A percentile compares a stretch with the other conserved stretches of the same genome.
Evolutionary conservation across 2,797 vertebrate genomes (phyloP).

Genomic region (Protonibea diacanthus): DNA sequence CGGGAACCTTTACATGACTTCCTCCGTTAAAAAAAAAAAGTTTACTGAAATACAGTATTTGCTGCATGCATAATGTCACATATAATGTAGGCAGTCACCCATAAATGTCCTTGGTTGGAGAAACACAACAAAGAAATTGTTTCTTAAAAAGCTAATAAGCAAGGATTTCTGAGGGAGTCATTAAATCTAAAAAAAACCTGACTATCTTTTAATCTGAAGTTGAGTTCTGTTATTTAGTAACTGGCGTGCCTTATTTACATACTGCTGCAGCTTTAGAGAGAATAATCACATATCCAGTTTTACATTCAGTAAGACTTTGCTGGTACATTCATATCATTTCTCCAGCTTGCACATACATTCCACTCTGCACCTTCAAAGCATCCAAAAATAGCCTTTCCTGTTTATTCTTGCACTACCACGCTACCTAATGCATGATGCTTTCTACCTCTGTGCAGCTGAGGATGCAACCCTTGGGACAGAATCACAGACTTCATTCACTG

Average conservation of each 20-base stretch:
- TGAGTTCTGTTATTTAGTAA: slow-evolving; percentile 9
- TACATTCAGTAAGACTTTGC: slow-evolving; percentile 20
- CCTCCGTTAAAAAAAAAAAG: not conserved
- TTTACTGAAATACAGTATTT: slow-evolving; percentile 11
- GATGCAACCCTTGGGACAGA: slow-evolving; percentile 18
- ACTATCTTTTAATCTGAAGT: slow-evolving; percentile 3
- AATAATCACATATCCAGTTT: slow-evolving; percentile 19
- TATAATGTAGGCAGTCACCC: not conserved
- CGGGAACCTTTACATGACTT: not conserved
- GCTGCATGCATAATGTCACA: slow-evolving; percentile 19
- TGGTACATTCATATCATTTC: slow-evolving; percentile 8
- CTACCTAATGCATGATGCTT: not conserved
- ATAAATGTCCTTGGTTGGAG: slow-evolving; percentile 13
- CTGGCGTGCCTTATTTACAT: not conserved
- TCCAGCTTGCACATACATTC: slow-evolving; percentile 7
- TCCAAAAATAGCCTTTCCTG: slow-evolving; percentile 29
- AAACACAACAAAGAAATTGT: not conserved
- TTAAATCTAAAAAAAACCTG: slow-evolving; percentile 15
- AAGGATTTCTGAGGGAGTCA: slow-evolving; percentile 11
- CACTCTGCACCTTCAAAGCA: slow-evolving; percentile 41
- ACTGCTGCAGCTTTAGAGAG: not conserved
- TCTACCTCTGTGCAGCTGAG: not conserved
- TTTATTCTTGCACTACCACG: slow-evolving; percentile 20
- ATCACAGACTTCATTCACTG: slow-evolving; percentile 45
- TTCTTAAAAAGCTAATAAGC: slow-evolving; percentile 21